Evolutionary conservation across 1,140 invertebrate genomes (phyloP).

Genomic region (Olivierus martensii): DNA sequence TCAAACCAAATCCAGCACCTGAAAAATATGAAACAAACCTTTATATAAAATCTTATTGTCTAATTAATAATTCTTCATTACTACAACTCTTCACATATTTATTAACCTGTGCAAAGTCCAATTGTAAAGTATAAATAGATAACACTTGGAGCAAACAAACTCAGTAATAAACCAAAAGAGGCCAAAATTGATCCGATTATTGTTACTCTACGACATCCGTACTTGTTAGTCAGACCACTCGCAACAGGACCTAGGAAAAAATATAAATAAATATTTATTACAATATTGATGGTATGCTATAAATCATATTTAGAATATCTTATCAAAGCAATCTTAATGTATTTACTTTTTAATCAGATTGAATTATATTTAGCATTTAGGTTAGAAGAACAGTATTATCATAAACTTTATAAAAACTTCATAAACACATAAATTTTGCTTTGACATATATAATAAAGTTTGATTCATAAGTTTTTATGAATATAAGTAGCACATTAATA

Average conservation of each 20-base stretch:
- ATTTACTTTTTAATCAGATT: no score
- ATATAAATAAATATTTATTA: background rate
- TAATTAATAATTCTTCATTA: no score
- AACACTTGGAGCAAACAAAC: constrained; percentile 57
- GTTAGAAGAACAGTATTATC: no score
- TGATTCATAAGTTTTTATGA: no score
- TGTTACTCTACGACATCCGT: constrained; percentile 73
- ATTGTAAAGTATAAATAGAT: constrained; percentile 69
- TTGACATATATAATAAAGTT: no score
- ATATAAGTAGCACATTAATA: no score
- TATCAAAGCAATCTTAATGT: background rate
- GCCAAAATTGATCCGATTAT: constrained; percentile 74
- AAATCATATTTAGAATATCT: background rate
- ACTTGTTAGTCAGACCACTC: constrained; percentile 81
- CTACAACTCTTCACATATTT: no score
- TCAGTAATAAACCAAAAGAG: constrained; percentile 52
- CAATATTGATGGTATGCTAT: background rate
- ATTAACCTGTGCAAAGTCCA: constrained; percentile 54
- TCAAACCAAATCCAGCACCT: constrained; percentile 90
- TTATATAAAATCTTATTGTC: background rate
- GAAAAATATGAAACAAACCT: constrained; percentile 18
- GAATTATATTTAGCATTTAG: no score
- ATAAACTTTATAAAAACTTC: no score
- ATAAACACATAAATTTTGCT: no score
- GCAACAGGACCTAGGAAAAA: constrained; percentile 65